These are phyloP conservation scores for Manis crassicaudata DNA, from an alignment of 2,797 vertebrate species.

Conservation along the genomic window DNA sequence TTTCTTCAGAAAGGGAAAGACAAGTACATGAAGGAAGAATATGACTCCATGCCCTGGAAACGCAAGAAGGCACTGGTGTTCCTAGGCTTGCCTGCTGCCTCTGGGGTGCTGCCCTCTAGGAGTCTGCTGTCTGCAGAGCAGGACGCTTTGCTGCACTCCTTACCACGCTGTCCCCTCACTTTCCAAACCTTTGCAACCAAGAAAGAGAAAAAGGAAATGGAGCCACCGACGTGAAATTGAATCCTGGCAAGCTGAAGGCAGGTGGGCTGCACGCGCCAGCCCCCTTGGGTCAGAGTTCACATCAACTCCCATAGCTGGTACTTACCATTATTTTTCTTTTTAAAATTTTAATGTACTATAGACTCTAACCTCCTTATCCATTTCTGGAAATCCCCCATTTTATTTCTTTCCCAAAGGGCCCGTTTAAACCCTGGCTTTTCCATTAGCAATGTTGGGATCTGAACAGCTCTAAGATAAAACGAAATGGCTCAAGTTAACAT, in stretches of 20 bases:
- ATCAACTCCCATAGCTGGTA: neutral
- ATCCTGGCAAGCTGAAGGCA: neutral
- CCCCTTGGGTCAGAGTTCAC: neutral
- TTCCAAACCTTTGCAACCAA: neutral
- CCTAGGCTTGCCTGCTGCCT: neutral
- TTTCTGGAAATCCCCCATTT: conserved; percentile 54
- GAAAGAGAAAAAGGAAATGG: neutral
- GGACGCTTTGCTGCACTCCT: neutral
- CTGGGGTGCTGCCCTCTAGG: neutral
- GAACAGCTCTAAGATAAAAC: conserved; percentile 50
- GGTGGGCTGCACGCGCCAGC: too few species aligned
- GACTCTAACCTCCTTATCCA: neutral
- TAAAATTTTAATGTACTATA: neutral
- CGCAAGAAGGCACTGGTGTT: fast-evolving
- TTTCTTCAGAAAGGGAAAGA: neutral
- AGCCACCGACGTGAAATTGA: neutral
- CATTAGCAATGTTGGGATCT: neutral
- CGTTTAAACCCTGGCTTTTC: conserved; percentile 30
- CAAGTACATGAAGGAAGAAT: fast-evolving
- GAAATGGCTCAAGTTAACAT: conserved; percentile 54
- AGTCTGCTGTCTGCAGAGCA: neutral
- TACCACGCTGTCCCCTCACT: too few species aligned
- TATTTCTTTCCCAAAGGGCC: conserved; percentile 38
- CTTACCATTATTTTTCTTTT: neutral
- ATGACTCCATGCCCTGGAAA: fast-evolving